Evolutionary conservation across 1,140 invertebrate species (phyloP), one percentile per base, ranked within the genome.

Genomic region (Pinna nobilis): DNA sequence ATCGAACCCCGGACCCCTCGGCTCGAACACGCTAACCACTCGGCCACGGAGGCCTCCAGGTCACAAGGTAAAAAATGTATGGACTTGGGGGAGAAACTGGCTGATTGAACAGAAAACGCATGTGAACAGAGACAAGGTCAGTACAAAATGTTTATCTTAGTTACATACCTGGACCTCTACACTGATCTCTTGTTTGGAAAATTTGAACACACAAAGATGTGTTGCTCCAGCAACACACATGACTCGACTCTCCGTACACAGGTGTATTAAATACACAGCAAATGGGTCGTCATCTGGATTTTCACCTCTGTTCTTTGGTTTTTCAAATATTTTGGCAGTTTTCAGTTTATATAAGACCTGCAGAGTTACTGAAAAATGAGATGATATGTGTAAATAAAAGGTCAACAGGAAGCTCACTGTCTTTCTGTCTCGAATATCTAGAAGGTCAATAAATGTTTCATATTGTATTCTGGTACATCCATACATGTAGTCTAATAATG

Each of bases 291-390:
- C 55, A 59, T 33, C 37, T 9, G 30, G 55, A 35, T 30, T 35
- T 35, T 59, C 78, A 32, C 88, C 85, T 59, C 55, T 35, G 57
- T 80, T 81, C 73, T 87, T 86, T 61, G 81, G 82, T 83, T 83
- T 89, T 84, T 98, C 95, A 91, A 98, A 98, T 60, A 97, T 92
- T 87, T 98, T 98, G 64, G 95, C 95, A 84, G 97, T 98, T 91
- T 99, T 99, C 82, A 99, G 90, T 92, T 98, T 98, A 91, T 99
- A 99, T 82, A 99, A 92, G 74, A 98, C 94, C 91, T 97, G 96
- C 15, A 99, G 91, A 37, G 88, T 87, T 68, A 90, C 88, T 88
- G 60, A 95, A 84, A 96, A 95, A 49, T 30, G 75, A 63, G 51
- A 63, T 44, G 47, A 60, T 6, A 0, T 30, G 13, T 28, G 23